Evolutionary conservation across 2,888 invertebrate genomes (phyloP).

Genomic region (Aproaerema taeniolella): DNA sequence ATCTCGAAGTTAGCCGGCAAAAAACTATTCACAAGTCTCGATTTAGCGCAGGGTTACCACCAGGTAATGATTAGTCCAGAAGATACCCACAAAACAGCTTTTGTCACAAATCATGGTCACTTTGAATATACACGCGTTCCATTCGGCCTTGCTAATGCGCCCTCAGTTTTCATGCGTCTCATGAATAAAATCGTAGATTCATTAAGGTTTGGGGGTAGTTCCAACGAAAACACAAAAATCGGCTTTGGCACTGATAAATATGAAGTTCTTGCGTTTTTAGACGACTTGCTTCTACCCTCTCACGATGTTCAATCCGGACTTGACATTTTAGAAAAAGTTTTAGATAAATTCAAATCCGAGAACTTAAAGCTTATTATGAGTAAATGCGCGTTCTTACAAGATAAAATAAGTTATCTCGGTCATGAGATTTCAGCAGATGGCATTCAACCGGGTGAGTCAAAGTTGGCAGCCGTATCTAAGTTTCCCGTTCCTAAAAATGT

Average conservation of each 20-base stretch:
- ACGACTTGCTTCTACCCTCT: conserved; percentile 20
- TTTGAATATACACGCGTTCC: conserved; percentile 13
- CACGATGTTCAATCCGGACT: conserved; percentile 16
- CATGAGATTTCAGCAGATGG: conserved; percentile 23
- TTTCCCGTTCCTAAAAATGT: conserved; percentile 25
- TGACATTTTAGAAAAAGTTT: conserved; percentile 14
- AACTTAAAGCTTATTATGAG: conserved; percentile 25
- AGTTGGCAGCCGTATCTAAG: conserved; percentile 18
- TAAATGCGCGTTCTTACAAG: conserved; percentile 28
- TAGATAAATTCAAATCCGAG: conserved; percentile 13
- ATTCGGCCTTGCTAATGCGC: conserved; percentile 10
- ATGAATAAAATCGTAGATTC: conserved; percentile 14
- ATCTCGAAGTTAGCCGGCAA: conserved; percentile 10
- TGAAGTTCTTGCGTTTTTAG: conserved; percentile 14
- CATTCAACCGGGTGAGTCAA: conserved; percentile 22
- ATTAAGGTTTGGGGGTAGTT: background rate
- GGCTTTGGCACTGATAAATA: background rate
- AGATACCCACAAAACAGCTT: conserved; percentile 11
- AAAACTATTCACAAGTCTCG: conserved; percentile 10
- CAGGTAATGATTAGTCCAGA: conserved; percentile 7
- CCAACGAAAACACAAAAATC: background rate
- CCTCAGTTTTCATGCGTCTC: conserved; percentile 13
- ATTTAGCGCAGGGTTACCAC: conserved; percentile 12
- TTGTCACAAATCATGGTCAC: conserved; percentile 10
- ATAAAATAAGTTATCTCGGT: conserved; percentile 23